phyloP scores from a whole-genome alignment of 1,140 invertebrate species.

The Lepidurus apus region DNA sequence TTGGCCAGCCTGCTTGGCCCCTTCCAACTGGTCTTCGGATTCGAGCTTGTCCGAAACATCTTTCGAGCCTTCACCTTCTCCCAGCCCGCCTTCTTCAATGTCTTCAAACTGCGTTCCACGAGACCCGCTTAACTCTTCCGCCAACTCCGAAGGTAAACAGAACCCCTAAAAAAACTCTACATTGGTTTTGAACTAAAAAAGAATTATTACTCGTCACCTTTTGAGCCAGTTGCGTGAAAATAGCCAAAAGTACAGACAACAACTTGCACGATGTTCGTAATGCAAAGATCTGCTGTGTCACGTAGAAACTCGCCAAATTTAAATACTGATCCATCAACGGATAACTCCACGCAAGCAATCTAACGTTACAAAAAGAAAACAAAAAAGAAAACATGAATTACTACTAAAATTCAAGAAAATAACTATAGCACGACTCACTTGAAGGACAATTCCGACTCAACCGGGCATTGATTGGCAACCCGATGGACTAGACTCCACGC shows the following conservation, averaged over 20 bases:
- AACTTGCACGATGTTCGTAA: slow-evolving; percentile 76
- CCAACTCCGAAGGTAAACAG: slow-evolving; percentile 76
- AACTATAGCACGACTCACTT: not conserved
- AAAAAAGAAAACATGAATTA: not conserved
- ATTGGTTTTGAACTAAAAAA: slow-evolving; percentile 28
- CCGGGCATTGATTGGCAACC: not conserved
- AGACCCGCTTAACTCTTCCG: slow-evolving; percentile 51
- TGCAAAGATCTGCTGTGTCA: slow-evolving; percentile 66
- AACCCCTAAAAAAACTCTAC: slow-evolving; percentile 62
- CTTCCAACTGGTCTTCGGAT: slow-evolving; percentile 89
- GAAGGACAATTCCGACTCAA: not conserved
- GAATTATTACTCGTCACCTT: slow-evolving; percentile 54
- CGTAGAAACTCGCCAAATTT: slow-evolving; percentile 66
- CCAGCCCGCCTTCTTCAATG: slow-evolving; percentile 66
- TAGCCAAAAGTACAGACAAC: slow-evolving; percentile 69
- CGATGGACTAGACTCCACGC: not conserved
- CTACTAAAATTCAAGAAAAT: not conserved
- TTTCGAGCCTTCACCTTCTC: slow-evolving; percentile 86
- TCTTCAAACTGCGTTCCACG: slow-evolving; percentile 49
- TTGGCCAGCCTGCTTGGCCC: slow-evolving; percentile 70
- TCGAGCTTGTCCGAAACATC: slow-evolving; percentile 93
- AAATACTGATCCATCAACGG: slow-evolving; percentile 75
- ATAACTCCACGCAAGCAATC: slow-evolving; percentile 39
- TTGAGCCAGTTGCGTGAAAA: slow-evolving; percentile 74
- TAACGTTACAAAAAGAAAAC: not conserved